Evolutionary conservation across 2,888 invertebrate genomes (phyloP), one percentile per base, ranked within the genome.

Genomic region (Punctoribates punctum): DNA sequence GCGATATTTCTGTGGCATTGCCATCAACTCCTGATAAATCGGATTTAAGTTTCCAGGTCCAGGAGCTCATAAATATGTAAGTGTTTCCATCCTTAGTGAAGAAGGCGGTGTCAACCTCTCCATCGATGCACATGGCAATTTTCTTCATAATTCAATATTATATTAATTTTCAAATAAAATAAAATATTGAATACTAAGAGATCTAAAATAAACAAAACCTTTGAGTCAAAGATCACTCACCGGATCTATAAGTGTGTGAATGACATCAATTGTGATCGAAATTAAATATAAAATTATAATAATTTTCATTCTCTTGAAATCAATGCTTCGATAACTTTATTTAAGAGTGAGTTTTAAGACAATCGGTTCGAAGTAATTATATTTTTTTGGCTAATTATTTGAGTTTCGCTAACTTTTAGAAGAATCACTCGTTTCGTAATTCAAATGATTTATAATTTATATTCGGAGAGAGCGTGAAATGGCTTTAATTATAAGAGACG

Each of bases 91-190:
- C 48, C 38, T 17, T 20, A 48, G 72, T 72, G 15, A 42, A 27
- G 17, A 42, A n/a, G 0, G 72, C 72, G 1, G 72, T 72, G 23
- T 72, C 42, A 20, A 72, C 17, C 38, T 72, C 72, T 11, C 72
- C 72, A n/a, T 72, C 72, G 46, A 72, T 72, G 38, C 46, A 72
- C 72, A 72, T 46, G 8, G 65, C 65, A 2, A 42, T 72, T 38
- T 8, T 38, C 65, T 65, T 27, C 6, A 60, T 4, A 62, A 20
- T 20, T n/a, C 8, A n/a, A 42, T 42, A 42, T n/a, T n/a, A 9
- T 51, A 20, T 6, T n/a, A 20, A 20, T 51, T 20, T 51, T n/a
- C 48, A 48, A 13, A 48, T n/a, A 5, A 8, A 48, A 48, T n/a
- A 51, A n/a, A 2, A 51, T 5, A 51, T 57, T 25, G 25, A 25